Base-by-base conservation (phyloP, 2,113 vertebrate species). In the Pelecanus crispus region DNA sequence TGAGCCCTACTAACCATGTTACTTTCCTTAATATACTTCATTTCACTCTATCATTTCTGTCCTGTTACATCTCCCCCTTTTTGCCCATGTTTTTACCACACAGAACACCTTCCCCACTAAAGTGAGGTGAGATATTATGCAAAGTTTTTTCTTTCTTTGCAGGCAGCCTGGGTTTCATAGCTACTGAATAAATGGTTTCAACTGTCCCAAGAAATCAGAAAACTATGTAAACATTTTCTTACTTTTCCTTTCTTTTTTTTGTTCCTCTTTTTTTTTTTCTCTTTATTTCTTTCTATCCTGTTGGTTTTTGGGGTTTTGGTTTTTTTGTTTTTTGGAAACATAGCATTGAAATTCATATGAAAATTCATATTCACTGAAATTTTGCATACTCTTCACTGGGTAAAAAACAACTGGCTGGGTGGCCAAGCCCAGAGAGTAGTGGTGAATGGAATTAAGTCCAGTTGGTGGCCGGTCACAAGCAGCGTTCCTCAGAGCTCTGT, bases 191-290 rank as follows among this genome's bases (percentile, higher is more conserved):
- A 67, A 80, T 36, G 6, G 36, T 80, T 91, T 91, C 45, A 70
- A 26, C 28, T 36, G 13, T 22, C 44, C 73, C n/a, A 74, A 28
- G 29, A 86, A 86, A 63, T 58, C 31, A 47, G 34, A 73, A 34
- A 8, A 38, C 11, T 59, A 34, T 68, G 22, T 28, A 81, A 81
- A 78, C 40, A 56, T 56, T 77, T 22, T 20, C 11, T 70, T 61
- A 42, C 2, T 2, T 50, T 49, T 72, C 18, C 11, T 29, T 38
- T 17, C 3, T 9, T 17, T 5, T 12, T 10, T 20, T 17, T 15
- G 26, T 13, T 2, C 0, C 56, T 32, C 11, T 3, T 79, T 73
- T 17, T 17, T 5, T 10, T 13, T 20, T 17, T 12, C 1, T 4
- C 2, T 19, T 36, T 59, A 20, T 31, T 15, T 3, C 0, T 62